These are phyloP conservation scores for Platichthys flesus DNA, from an alignment of 2,113 vertebrate species.

Conservation along the genomic window DNA sequence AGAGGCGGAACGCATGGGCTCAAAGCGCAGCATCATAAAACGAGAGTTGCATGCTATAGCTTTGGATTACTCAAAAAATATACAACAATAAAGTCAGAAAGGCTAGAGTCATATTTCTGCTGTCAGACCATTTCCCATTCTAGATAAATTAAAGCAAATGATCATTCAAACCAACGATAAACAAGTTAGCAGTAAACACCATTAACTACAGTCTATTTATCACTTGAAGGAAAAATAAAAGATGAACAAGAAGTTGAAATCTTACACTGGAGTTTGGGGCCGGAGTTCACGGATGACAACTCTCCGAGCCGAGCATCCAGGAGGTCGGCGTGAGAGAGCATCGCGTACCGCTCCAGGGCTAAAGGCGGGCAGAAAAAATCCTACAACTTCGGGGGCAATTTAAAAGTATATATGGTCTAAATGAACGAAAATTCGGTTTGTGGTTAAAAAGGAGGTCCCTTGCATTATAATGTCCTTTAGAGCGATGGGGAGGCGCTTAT, in stretches of 20 bases:
- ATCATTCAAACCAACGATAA: slow-evolving; percentile 30
- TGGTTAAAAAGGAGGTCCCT: slow-evolving; percentile 97
- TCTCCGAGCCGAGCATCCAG: slow-evolving; percentile 99
- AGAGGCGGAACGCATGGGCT: slow-evolving; percentile 11
- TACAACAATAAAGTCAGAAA: slow-evolving; percentile 11
- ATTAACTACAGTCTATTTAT: slow-evolving; percentile 81
- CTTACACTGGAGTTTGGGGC: slow-evolving; percentile 87
- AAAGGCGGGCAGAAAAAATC: slow-evolving; percentile 90
- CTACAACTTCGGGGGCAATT: slow-evolving; percentile 89
- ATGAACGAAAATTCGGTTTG: slow-evolving; percentile 99
- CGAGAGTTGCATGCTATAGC: slow-evolving; percentile 6
- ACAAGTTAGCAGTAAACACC: slow-evolving; percentile 52
- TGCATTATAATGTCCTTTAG: slow-evolving; percentile 99
- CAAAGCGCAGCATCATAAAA: slow-evolving; percentile 10
- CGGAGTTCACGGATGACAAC: slow-evolving; percentile 87
- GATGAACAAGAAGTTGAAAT: slow-evolving; percentile 78
- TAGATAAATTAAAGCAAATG: neutral
- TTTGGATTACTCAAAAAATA: slow-evolving; percentile 10
- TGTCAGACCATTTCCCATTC: slow-evolving; percentile 20
- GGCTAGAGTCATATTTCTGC: slow-evolving; percentile 21
- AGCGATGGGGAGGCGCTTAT: slow-evolving; percentile 98
- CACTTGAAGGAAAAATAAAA: slow-evolving; percentile 64
- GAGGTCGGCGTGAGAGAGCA: slow-evolving; percentile 99
- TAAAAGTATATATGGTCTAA: slow-evolving; percentile 85
- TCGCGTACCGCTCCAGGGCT: slow-evolving; percentile 97